Evolutionary conservation across 2,888 invertebrate genomes (phyloP), one percentile per base, ranked within the genome.

Genomic region (Elgonia sp.): DNA sequence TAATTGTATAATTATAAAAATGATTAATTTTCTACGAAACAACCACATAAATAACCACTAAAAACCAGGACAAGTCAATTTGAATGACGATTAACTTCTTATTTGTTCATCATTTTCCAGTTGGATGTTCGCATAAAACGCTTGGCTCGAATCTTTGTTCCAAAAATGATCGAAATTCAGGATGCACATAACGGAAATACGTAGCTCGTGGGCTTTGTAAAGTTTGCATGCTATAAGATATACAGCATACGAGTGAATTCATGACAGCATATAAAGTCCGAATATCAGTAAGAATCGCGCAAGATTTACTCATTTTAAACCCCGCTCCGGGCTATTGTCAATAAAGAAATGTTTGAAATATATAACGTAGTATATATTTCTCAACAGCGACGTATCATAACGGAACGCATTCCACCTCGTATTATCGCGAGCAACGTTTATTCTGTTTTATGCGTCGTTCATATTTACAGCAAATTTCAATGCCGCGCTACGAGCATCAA

Each of bases 301-400:
- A 75, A 75, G 83, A 83, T 83, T 83, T 83, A 83, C 60, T 83
- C 69, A 65, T 75, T 83, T 75, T 69, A 69, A 83, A 83, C 37
- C 75, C 69, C 50, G 83, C 83, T 83, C 29, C 55, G 60, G 39
- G 83, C 65, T 69, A 75, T 69, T 83, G 83, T 83, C 75, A 83
- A 83, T 83, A 83, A 75, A 75, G 75, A 69, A 75, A 67, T 83
- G 75, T 69, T 69, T 72, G 60, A 69, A 83, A 83, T 83, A 83
- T 75, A 75, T 57, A 10, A 46, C 55, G 55, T 29, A 29, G 57
- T 53, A 50, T 62, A 70, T 62, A 62, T 80, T 79, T 70, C 70
- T 62, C 16, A n/a, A 69, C 37, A 16, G n/a, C 46, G 72, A 21
- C 21, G 46, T 37, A 72, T 81, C 81, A 42, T 57, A 72, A 72